A percentile compares a stretch with the other conserved stretches of the same genome.
These are phyloP conservation scores for Zaprionus ghesquierei DNA, from an alignment of 1,140 invertebrate species.

Conservation along the genomic window DNA sequence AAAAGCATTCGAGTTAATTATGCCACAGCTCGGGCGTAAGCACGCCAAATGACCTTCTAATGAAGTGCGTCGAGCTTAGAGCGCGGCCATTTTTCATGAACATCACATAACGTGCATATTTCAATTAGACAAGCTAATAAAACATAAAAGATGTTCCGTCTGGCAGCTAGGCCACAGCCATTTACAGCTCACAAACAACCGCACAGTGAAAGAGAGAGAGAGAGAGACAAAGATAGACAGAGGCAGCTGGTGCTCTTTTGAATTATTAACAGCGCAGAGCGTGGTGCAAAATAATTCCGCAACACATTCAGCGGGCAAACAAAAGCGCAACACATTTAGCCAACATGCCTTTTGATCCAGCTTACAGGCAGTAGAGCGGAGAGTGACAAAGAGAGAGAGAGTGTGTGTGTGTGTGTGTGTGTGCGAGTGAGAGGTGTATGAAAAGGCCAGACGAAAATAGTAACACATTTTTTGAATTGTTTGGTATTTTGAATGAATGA, in stretches of 20 bases:
- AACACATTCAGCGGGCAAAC: slow-evolving; percentile 53
- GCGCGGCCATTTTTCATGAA: slow-evolving; percentile 13
- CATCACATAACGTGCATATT: slow-evolving; percentile 44
- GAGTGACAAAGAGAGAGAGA: neutral
- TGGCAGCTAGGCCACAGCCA: slow-evolving; percentile 34
- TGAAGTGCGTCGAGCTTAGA: slow-evolving; percentile 25
- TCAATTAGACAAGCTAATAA: slow-evolving; percentile 73
- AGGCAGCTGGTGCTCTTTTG: slow-evolving; percentile 31
- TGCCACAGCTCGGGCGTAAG: neutral
- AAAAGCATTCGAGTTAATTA: slow-evolving; percentile 20
- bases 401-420: neutral
- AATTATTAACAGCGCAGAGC: slow-evolving; percentile 51
- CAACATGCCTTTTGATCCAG: slow-evolving; percentile 24
- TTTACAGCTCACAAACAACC: slow-evolving; percentile 25
- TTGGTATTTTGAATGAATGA: slow-evolving; percentile 60
- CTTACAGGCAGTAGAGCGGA: neutral
- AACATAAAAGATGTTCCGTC: slow-evolving; percentile 58
- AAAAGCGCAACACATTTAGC: slow-evolving; percentile 68
- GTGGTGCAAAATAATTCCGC: slow-evolving; percentile 37
- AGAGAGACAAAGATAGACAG: slow-evolving; percentile 1
- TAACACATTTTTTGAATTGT: slow-evolving; percentile 74
- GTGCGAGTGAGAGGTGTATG: neutral
- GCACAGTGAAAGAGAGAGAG: neutral
- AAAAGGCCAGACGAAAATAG: slow-evolving; percentile 43
- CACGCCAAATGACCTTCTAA: slow-evolving; percentile 29